A percentile compares a stretch with the other conserved stretches of the same genome.
These are phyloP conservation scores for Heterodera filipjevi DNA, from an alignment of 2,888 invertebrate species.

Conservation along the genomic window DNA sequence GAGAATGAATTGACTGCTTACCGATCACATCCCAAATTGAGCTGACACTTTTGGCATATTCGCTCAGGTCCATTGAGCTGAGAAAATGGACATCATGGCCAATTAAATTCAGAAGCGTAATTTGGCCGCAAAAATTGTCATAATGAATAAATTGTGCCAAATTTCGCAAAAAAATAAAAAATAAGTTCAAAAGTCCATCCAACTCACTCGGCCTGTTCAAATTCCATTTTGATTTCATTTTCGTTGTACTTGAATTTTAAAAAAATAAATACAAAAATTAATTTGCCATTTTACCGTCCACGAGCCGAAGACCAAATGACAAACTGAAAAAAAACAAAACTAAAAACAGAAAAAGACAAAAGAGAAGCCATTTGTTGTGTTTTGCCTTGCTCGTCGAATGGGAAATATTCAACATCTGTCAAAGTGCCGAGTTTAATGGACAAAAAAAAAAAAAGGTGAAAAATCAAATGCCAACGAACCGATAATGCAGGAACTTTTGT, in stretches of 20 bases:
- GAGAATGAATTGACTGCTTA: neutral
- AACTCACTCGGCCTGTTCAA: conserved; percentile 80
- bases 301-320: conserved; percentile 98
- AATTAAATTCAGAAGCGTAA: too few species aligned
- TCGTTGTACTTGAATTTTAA: conserved; percentile 50
- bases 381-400: conserved; percentile 72
- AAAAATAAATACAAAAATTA: neutral
- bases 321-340: conserved; percentile 68
- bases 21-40: conserved; percentile 96
- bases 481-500: conserved; percentile 97
- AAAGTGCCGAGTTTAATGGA: conserved; percentile 66
- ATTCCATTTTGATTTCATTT: conserved; percentile 74
- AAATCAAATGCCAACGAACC: conserved; percentile 65
- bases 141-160: too few species aligned
- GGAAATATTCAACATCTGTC: conserved; percentile 59
- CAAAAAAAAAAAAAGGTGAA: neutral
- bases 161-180: neutral
- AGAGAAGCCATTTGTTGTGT: neutral
- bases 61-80: conserved; percentile 19
- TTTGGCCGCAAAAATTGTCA: too few species aligned
- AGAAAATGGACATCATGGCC: neutral
- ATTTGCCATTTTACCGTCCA: conserved; percentile 75
- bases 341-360: too few species aligned
- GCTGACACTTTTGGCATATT: conserved; percentile 27
- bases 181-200: neutral